These are phyloP conservation scores for Pseudolaguvia tuberculata DNA, from an alignment of 2,113 vertebrate genomes.

Conservation along the genomic window DNA sequence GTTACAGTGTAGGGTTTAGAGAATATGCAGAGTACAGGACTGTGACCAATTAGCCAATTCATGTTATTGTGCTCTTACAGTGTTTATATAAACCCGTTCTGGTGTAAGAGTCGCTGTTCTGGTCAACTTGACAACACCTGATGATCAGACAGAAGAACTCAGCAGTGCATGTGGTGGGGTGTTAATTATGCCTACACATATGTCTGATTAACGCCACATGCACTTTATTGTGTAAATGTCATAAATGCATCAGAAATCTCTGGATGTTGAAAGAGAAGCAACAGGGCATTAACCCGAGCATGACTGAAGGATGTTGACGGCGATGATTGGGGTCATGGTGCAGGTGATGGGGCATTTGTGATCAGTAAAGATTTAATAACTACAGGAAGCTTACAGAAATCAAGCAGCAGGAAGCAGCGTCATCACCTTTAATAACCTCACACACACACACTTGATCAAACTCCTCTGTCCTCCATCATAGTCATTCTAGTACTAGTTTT, in stretches of 20 bases:
- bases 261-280: neutral
- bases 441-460: neutral
- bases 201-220: no score
- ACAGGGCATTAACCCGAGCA: neutral
- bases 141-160: neutral
- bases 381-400: neutral
- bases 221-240: no score
- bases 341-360: conserved; percentile 9
- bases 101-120: neutral
- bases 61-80: neutral
- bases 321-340: conserved; percentile 19
- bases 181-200: no score
- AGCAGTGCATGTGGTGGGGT: no score
- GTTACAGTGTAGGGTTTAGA: neutral
- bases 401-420: neutral
- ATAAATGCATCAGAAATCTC: no score
- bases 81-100: neutral
- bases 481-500: neutral
- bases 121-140: neutral
- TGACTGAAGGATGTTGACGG: conserved; percentile 8
- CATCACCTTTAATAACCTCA: neutral
- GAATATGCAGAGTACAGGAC: neutral
- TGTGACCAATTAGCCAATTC: neutral
- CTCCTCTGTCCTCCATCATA: neutral
- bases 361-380: neutral